Evolutionary conservation across 2,888 invertebrate species (phyloP).

Genomic region (Heliconius aoede): DNA sequence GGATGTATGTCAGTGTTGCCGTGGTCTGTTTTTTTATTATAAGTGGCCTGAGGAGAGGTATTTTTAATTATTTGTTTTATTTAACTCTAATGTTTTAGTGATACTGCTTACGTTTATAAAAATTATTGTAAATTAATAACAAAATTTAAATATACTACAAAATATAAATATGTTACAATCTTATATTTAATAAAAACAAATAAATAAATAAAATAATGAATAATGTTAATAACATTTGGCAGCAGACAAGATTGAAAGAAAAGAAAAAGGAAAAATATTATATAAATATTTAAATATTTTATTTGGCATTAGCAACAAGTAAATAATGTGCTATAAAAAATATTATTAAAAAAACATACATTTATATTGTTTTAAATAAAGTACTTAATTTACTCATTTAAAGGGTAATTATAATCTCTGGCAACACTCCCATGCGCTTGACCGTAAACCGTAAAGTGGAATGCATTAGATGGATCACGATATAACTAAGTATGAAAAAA

Average conservation of each 20-base stretch:
- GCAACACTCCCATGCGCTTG: constrained; percentile 71
- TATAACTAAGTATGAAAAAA: constrained; percentile 39
- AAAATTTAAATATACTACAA: no score
- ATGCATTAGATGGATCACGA: constrained; percentile 62
- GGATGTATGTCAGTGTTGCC: constrained; percentile 43
- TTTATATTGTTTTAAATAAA: neutral
- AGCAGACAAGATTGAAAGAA: no score
- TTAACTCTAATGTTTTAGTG: neutral
- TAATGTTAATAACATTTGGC: no score
- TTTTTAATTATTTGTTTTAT: constrained; percentile 5
- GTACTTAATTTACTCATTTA: neutral
- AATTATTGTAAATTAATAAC: no score
- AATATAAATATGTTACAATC: no score
- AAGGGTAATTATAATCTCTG: constrained; percentile 42
- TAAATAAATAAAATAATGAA: neutral
- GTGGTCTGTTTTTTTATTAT: constrained; percentile 38
- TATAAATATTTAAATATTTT: no score
- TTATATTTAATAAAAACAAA: neutral
- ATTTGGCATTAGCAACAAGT: no score
- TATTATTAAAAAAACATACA: neutral
- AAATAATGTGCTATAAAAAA: neutral
- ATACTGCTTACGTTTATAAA: neutral
- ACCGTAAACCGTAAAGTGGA: constrained; percentile 74
- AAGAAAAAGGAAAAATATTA: no score
- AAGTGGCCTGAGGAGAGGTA: neutral